Percentiles rank a stretch among this genome's conserved stretches.
These are phyloP conservation scores for Synergus umbraculus DNA, from an alignment of 2,888 invertebrate species.

Conservation along the genomic window DNA sequence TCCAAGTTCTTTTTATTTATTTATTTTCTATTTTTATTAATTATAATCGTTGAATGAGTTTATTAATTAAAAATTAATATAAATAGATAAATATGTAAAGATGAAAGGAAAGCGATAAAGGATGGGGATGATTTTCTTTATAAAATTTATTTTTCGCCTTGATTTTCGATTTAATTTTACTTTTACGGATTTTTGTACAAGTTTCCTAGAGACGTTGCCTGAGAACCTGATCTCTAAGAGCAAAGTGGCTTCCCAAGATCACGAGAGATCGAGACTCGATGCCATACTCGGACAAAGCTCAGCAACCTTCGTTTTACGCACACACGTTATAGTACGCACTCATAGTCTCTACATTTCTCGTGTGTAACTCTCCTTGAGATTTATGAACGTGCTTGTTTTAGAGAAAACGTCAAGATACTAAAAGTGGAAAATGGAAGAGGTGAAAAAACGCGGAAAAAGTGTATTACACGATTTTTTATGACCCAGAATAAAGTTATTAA, in stretches of 20 bases:
- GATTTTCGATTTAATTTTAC: not conserved
- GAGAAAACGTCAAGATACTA: not conserved
- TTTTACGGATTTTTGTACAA: not conserved
- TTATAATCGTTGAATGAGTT: not conserved
- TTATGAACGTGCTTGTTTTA: slow-evolving; percentile 21
- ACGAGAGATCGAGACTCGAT: slow-evolving; percentile 1
- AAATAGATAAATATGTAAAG: not conserved
- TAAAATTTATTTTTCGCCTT: not conserved
- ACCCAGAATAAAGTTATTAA: too few species aligned
- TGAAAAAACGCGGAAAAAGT: not conserved
- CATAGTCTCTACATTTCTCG: not conserved
- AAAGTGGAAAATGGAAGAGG: not conserved
- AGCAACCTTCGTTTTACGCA: slow-evolving; percentile 33
- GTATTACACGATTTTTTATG: not conserved
- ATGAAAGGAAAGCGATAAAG: not conserved
- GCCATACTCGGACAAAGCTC: slow-evolving; percentile 25
- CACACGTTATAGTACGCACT: slow-evolving; percentile 3
- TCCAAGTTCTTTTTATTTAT: too few species aligned
- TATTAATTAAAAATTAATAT: not conserved
- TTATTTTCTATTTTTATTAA: too few species aligned
- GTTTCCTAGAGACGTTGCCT: not conserved
- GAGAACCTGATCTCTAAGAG: slow-evolving; percentile 6
- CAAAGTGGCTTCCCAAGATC: slow-evolving; percentile 20
- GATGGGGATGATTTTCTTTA: not conserved
- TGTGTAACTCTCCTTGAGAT: slow-evolving; percentile 27